Evolutionary conservation across 1,140 invertebrate genomes (phyloP), one percentile per base, ranked within the genome.

Genomic region (Drosophila bocki): DNA sequence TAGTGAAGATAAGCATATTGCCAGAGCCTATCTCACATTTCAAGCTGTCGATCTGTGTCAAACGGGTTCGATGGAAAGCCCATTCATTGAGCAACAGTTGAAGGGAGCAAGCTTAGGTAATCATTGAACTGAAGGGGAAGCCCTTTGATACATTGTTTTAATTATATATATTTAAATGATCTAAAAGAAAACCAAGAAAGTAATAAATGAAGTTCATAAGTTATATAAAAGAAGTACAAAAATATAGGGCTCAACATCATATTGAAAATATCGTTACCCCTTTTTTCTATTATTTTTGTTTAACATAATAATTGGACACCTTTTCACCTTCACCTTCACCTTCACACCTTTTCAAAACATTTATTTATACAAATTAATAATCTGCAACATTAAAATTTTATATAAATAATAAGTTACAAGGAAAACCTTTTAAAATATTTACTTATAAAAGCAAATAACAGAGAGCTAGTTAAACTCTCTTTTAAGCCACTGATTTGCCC

Each of bases 21-120:
- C 54, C n/a, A 12, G 37, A 12, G 37, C 17, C 15, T 47, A 69
- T 69, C 68, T 69, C 5, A 41, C 50, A 50, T 69, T 63, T 45
- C 39, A 54, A 45, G 19, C 37, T 37, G 39, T 22, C 50, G 48
- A 67, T 67, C 44, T 33, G 29, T 50, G 41, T 35, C 54, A 64
- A 17, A 41, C 32, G 33, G 39, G 5, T 4, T 1, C 9, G 8
- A 57, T 37, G 51, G 26, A 7, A 35, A 9, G 13, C 6, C 37
- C 65, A 64, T 69, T 69, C 45, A 64, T 68, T 19, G 7, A 63
- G 13, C 9, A 62, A 22, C 8, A 8, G 50, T 7, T 7, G 3
- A 15, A 9, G 4, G 2, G 4, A 26, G 33, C 8, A 26, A 39
- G 17, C 17, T 13, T 15, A 32, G 15, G 39, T 32, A 15, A 33